Percentiles rank a stretch among this genome's conserved stretches.
Evolutionary conservation across 2,888 invertebrate genomes (phyloP).

Genomic region (Branchipolynoe longqiensis): DNA sequence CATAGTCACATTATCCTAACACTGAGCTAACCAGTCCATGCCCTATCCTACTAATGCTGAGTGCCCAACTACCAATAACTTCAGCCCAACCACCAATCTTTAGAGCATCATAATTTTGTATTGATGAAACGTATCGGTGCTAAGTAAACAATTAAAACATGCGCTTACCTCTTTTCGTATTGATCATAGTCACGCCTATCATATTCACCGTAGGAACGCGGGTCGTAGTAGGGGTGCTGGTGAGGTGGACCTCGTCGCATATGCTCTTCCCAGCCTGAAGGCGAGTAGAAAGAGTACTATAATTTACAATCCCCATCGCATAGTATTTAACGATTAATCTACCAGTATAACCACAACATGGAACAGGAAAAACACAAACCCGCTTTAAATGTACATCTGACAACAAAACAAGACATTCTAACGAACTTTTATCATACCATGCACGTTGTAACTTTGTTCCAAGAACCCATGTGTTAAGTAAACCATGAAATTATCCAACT

Average conservation of each 20-base stretch:
- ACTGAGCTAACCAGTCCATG: too few relatives aligned
- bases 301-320: background rate
- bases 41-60: too few relatives aligned
- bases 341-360: conserved; percentile 17
- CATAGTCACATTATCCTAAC: too few relatives aligned
- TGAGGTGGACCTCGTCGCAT: conserved; percentile 59
- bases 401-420: conserved; percentile 9
- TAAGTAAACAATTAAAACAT: background rate
- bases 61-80: too few relatives aligned
- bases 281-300: too few relatives aligned
- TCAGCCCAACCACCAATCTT: too few relatives aligned
- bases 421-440: conserved; percentile 14
- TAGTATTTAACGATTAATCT: background rate
- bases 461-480: background rate
- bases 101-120: too few relatives aligned
- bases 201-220: conserved; percentile 40
- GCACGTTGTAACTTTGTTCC: background rate
- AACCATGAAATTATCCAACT: background rate
- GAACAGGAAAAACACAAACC: background rate
- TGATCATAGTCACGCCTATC: conserved; percentile 60
- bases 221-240: conserved; percentile 61
- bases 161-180: conserved; percentile 51
- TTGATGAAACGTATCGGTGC: too few relatives aligned
- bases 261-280: conserved; percentile 62
- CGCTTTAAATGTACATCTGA: background rate